Evolutionary conservation across 2,113 vertebrate species (phyloP).

Genomic region (Scalopus aquaticus): DNA sequence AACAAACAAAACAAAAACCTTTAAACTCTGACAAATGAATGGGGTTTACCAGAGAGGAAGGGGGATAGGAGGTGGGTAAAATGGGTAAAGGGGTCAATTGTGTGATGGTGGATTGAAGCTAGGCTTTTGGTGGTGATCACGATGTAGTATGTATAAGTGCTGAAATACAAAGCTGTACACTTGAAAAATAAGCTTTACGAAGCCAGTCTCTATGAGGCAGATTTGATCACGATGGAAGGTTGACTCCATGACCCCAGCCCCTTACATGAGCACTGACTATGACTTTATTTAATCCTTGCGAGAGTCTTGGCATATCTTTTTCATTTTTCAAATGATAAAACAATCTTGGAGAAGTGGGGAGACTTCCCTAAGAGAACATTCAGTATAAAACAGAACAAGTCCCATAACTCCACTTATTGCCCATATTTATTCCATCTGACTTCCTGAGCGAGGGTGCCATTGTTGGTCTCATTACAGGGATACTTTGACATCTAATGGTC

Average conservation of each 20-base stretch:
- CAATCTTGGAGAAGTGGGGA: background rate
- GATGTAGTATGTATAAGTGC: background rate
- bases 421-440: background rate
- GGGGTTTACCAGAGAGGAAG: background rate
- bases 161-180: background rate
- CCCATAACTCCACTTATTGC: background rate
- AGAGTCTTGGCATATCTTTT: background rate
- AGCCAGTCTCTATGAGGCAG: background rate
- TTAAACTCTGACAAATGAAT: background rate
- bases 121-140: background rate
- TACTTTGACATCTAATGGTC: background rate
- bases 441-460: background rate
- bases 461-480: background rate
- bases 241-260: background rate
- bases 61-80: background rate
- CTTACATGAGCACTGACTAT: background rate
- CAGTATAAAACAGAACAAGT: background rate
- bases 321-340: background rate
- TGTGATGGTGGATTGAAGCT: background rate
- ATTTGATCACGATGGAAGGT: background rate
- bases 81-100: background rate
- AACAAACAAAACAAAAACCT: background rate
- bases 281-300: background rate
- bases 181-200: background rate
- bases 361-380: background rate